Evolutionary conservation across 2,113 vertebrate species (phyloP).

Genomic region (Arenaria interpres): DNA sequence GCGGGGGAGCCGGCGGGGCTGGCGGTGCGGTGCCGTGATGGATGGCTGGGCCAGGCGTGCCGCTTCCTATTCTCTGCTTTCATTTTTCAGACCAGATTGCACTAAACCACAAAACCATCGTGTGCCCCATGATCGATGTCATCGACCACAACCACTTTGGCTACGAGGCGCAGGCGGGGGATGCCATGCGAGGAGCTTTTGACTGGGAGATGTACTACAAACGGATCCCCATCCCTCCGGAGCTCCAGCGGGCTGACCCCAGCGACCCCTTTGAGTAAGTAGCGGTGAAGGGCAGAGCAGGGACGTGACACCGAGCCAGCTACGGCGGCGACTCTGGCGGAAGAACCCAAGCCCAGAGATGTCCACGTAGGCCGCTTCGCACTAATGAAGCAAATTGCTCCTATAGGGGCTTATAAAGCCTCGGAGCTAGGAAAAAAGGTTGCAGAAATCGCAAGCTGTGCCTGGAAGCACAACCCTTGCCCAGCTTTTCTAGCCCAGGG

Average conservation of each 20-base stretch:
- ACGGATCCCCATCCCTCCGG: slow-evolving; percentile 88
- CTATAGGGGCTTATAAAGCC: background rate
- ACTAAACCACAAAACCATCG: slow-evolving; percentile 89
- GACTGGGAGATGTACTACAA: slow-evolving; percentile 98
- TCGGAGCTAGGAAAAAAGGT: background rate
- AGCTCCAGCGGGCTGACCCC: slow-evolving; percentile 86
- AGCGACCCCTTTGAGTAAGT: slow-evolving; percentile 93
- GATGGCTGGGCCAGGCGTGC: slow-evolving; percentile 69
- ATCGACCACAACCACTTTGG: slow-evolving; percentile 95
- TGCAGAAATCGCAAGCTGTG: background rate
- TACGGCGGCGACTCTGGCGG: background rate
- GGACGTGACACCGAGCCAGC: background rate
- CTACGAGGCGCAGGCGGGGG: slow-evolving; percentile 89
- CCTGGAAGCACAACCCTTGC: background rate
- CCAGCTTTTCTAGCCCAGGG: background rate
- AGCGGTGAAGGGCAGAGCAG: slow-evolving; percentile 20
- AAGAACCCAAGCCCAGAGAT: background rate
- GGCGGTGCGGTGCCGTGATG: slow-evolving; percentile 57
- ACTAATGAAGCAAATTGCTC: background rate
- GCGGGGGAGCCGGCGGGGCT: slow-evolving; percentile 14
- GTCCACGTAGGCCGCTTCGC: background rate
- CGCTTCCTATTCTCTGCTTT: slow-evolving; percentile 76
- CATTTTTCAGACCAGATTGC: slow-evolving; percentile 89
- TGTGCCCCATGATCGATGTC: slow-evolving; percentile 93
- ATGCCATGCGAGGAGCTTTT: slow-evolving; percentile 91